Evolutionary conservation across 2,888 invertebrate genomes (phyloP).

Genomic region (Ephialtes manifestator): DNA sequence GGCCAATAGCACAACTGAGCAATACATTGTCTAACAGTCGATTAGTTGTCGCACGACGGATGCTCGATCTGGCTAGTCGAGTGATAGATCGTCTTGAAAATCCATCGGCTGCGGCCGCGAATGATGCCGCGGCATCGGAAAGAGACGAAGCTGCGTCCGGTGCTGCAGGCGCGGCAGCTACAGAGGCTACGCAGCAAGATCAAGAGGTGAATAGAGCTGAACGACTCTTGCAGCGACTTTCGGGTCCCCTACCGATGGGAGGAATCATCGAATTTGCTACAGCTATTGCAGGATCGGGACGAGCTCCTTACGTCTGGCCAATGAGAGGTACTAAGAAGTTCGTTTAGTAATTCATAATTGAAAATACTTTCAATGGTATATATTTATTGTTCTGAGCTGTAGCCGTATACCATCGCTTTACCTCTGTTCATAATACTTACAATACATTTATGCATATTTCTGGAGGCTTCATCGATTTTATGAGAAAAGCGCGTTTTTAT

Average conservation of each 20-base stretch:
- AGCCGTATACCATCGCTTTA: too few relatives aligned
- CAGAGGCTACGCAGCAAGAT: slow-evolving; percentile 20
- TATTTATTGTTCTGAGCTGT: too few relatives aligned
- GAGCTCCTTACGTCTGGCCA: slow-evolving; percentile 27
- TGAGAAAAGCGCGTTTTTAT: too few relatives aligned
- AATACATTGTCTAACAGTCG: slow-evolving; percentile 87
- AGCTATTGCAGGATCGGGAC: slow-evolving; percentile 26
- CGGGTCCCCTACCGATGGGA: slow-evolving; percentile 13
- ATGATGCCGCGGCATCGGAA: slow-evolving; percentile 35
- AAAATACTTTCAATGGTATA: background rate
- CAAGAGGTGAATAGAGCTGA: background rate
- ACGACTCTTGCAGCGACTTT: slow-evolving; percentile 18
- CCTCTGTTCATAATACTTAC: background rate
- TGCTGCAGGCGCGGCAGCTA: background rate
- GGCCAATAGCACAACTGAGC: slow-evolving; percentile 86
- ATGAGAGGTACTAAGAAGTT: slow-evolving; percentile 21
- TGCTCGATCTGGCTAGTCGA: slow-evolving; percentile 86
- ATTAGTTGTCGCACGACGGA: slow-evolving; percentile 86
- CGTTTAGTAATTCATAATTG: background rate
- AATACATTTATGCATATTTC: background rate
- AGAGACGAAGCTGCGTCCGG: slow-evolving; percentile 41
- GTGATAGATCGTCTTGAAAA: slow-evolving; percentile 86
- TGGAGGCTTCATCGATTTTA: background rate
- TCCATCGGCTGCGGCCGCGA: slow-evolving; percentile 75
- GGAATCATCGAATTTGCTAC: slow-evolving; percentile 27